Evolutionary conservation across 2,113 vertebrate species (phyloP), one percentile per base, ranked within the genome.

Genomic region (Ictalurus furcatus): DNA sequence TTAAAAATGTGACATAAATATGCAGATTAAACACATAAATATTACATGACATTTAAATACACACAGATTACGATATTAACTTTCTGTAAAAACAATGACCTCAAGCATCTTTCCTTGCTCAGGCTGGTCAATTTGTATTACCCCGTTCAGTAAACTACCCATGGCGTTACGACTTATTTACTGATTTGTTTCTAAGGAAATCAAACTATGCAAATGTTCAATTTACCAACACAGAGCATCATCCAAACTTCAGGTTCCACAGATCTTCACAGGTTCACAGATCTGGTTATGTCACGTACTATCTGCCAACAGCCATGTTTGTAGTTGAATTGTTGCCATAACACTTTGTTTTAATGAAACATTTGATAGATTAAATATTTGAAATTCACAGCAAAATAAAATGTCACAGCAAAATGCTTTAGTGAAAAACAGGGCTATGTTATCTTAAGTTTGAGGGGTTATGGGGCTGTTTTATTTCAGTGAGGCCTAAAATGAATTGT

Each of bases 1-100:
- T 76, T 86, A 63, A 78, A 85, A 88, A 48, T 21, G 14, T 58
- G 67, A 44, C 85, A 88, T 88, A 91, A 88, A 89, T 85, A 89
- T n/a, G 82, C 21, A 37, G 28, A 56, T n/a, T 30, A 52, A 85
- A 79, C 23, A 56, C 25, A 86, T 90, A 90, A 88, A 88, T 85
- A 90, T 85, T 73, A 84, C 30, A 34, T n/a, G 25, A 85, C 52
- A 63, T n/a, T 83, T 78, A 82, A 85, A 87, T 81, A 81, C 44
- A 81, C 44, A 84, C 23, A 1, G 65, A 87, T 78, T 25, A 87
- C 14, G 21, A 30, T 59, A 61, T 59, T 8, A 37, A 61, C 19
- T 83, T 63, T 12, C 81, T 44, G 34, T 28, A 83, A 48, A 25
- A 83, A n/a, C 3, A 23, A 34, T 1, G 23, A 63, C 58, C 81